Conservation (phyloP, 2,888 invertebrate species). For the Cordilura impudica region DNA sequence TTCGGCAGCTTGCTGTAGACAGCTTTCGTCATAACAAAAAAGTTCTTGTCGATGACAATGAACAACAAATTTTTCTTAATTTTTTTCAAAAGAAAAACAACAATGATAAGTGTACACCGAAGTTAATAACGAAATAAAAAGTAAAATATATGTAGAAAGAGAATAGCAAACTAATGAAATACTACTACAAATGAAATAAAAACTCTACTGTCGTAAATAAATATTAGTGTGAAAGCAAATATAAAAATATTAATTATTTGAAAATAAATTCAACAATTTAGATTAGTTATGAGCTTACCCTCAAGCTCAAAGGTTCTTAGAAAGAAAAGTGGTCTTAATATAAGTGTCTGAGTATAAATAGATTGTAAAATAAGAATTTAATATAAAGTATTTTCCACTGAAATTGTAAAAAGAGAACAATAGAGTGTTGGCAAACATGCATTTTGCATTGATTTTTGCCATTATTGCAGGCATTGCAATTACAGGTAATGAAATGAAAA, state of each 20-base stretch:
- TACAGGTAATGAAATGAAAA: slow-evolving; percentile 57
- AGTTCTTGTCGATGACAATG: not conserved
- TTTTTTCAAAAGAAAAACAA: slow-evolving; percentile 1
- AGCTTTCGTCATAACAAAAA: slow-evolving; percentile 5
- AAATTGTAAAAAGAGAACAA: not conserved
- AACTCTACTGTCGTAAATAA: not conserved
- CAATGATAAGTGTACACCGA: slow-evolving; percentile 21
- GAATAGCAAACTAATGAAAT: not conserved
- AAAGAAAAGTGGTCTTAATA: no score
- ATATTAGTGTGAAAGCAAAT: not conserved
- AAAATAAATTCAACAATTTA: slow-evolving; percentile 37
- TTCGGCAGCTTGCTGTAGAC: not conserved
- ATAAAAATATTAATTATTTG: slow-evolving; percentile 22
- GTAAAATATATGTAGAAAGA: not conserved
- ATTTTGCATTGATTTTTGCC: slow-evolving; percentile 51
- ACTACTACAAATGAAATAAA: not conserved
- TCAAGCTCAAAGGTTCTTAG: slow-evolving; percentile 35
- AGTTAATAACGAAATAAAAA: not conserved
- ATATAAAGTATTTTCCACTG: not conserved
- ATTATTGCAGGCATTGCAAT: slow-evolving; percentile 54
- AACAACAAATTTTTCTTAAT: not conserved
- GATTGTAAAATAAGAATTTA: not conserved
- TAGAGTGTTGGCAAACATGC: slow-evolving; percentile 44
- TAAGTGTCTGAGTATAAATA: not conserved
- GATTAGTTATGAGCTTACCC: slow-evolving; percentile 37